Conservation (phyloP, 1,140 invertebrate species). For the Acromyrmex heyeri region DNA sequence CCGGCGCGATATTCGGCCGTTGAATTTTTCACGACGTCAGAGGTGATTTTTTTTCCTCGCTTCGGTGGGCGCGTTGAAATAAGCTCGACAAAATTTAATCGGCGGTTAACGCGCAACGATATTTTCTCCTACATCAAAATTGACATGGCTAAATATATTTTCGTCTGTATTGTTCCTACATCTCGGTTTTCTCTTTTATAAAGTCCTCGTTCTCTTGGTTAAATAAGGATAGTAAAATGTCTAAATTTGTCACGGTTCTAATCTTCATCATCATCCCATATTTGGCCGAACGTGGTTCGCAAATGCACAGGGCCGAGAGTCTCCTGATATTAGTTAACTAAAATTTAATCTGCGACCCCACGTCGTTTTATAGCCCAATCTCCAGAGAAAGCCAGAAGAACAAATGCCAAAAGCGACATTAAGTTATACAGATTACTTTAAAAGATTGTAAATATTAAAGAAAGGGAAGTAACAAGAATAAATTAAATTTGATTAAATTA, state of each 20-base stretch:
- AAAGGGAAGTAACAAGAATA: neutral
- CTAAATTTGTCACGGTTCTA: slow-evolving; percentile 36
- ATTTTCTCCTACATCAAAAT: slow-evolving; percentile 19
- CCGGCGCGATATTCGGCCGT: neutral
- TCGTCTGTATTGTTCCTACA: slow-evolving; percentile 10
- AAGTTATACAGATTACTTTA: neutral
- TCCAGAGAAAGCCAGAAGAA: neutral
- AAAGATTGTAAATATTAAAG: neutral
- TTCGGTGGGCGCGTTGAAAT: neutral
- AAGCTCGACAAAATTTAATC: neutral
- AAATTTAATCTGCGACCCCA: slow-evolving; percentile 16
- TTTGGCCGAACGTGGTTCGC: neutral
- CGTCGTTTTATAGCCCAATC: neutral
- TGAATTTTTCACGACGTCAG: slow-evolving; percentile 3
- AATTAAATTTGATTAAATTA: neutral
- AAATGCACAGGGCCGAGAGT: neutral
- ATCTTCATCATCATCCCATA: slow-evolving; percentile 8
- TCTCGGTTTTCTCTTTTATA: slow-evolving; percentile 47
- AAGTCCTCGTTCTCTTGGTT: slow-evolving; percentile 20
- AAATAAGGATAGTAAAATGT: slow-evolving; percentile 24
- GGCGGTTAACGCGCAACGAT: neutral
- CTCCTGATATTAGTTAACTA: slow-evolving; percentile 24
- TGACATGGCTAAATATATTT: slow-evolving; percentile 29
- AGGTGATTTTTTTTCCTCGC: neutral
- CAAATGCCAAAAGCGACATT: neutral